These are phyloP conservation scores for Fissipunctia ypsillon DNA, from an alignment of 2,888 invertebrate genomes.

Conservation along the genomic window DNA sequence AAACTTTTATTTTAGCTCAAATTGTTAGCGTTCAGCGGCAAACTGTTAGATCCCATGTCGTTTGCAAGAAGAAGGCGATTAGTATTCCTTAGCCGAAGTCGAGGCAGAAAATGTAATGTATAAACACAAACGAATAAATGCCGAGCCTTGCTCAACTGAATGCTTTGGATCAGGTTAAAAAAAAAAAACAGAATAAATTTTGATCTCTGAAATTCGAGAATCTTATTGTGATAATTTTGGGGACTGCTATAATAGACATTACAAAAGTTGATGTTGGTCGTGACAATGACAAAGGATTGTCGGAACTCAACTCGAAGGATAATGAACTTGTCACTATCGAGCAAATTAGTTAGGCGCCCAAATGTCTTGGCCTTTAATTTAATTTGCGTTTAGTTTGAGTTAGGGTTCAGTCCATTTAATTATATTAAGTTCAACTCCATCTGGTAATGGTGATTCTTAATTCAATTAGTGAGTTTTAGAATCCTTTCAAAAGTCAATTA, in stretches of 20 bases:
- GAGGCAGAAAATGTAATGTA: slow-evolving; percentile 38
- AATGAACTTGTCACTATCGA: slow-evolving; percentile 72
- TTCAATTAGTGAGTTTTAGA: slow-evolving; percentile 20
- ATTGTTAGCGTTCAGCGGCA: slow-evolving; percentile 25
- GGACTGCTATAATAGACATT: slow-evolving; percentile 17
- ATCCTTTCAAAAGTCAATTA: slow-evolving; percentile 5
- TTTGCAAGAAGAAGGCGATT: slow-evolving; percentile 45
- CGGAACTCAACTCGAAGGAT: slow-evolving; percentile 61
- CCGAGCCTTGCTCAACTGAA: slow-evolving; percentile 14
- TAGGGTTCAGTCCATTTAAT: slow-evolving; percentile 48
- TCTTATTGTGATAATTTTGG: slow-evolving; percentile 14
- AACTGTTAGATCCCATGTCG: slow-evolving; percentile 28
- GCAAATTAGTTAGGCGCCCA: slow-evolving; percentile 67
- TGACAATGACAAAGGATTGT: slow-evolving; percentile 66
- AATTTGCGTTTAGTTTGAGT: slow-evolving; percentile 69
- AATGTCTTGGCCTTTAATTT: slow-evolving; percentile 69
- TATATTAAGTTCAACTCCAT: slow-evolving; percentile 41
- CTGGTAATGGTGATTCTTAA: slow-evolving; percentile 31
- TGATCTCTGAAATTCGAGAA: slow-evolving; percentile 7
- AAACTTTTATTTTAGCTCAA: slow-evolving; percentile 36
- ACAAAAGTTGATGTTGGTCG: slow-evolving; percentile 51
- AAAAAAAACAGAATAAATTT: neutral
- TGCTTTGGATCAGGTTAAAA: slow-evolving; percentile 28
- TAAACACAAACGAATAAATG: slow-evolving; percentile 41
- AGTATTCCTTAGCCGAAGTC: slow-evolving; percentile 46